phyloP scores from a whole-genome alignment of 2,888 invertebrate species.

The Ormyrus labotus region DNA sequence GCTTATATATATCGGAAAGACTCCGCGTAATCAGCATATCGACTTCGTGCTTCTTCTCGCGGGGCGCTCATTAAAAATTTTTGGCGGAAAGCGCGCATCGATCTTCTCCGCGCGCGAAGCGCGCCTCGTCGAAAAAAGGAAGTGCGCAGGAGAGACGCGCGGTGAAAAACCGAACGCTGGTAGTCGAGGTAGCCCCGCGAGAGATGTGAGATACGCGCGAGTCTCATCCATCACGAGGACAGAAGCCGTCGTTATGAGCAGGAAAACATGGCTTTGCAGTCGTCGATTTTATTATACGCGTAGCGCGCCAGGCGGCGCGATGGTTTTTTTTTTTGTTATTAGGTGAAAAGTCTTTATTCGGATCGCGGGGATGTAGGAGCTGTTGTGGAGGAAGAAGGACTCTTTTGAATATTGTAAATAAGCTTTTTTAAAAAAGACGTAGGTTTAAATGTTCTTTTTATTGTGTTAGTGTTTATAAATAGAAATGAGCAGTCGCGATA shows the following conservation, averaged over 20 bases:
- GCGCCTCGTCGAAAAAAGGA: not conserved
- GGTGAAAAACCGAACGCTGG: constrained; percentile 31
- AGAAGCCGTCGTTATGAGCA: constrained; percentile 64
- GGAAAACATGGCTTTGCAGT: constrained; percentile 61
- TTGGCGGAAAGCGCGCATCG: not conserved
- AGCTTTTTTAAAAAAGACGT: no score
- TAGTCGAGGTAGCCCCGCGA: not conserved
- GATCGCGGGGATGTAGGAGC: no score
- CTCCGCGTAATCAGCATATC: no score
- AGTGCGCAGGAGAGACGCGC: no score
- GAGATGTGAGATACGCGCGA: constrained; percentile 66
- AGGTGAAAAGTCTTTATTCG: no score
- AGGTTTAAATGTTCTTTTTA: no score
- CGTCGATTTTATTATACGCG: constrained; percentile 44
- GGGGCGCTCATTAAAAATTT: constrained; percentile 3
- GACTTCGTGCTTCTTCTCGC: not conserved
- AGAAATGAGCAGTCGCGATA: no score
- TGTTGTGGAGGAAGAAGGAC: no score
- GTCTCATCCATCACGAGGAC: constrained; percentile 68
- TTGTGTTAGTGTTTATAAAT: no score
- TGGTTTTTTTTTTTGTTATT: not conserved
- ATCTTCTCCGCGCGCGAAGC: not conserved
- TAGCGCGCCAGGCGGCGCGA: not conserved
- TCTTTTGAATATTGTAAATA: no score
- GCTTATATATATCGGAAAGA: no score